phyloP scores from a whole-genome alignment of 2,888 invertebrate genomes.

The Siphlonurus alternatus region DNA sequence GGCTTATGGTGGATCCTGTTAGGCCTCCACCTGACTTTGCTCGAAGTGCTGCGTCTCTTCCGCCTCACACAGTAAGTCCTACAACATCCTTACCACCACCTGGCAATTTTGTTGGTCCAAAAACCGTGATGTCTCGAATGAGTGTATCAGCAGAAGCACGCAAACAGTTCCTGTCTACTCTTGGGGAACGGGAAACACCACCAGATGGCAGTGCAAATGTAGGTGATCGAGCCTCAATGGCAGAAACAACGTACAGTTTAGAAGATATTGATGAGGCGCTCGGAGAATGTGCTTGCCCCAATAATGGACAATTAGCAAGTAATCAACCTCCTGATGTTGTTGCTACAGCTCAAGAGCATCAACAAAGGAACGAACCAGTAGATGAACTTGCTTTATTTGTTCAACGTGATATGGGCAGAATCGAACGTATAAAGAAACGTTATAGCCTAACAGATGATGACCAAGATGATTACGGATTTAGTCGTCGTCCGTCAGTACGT shows the following conservation, averaged over 20 bases:
- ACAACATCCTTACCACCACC: conserved; percentile 2
- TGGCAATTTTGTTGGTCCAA: conserved; percentile 19
- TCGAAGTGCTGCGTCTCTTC: neutral
- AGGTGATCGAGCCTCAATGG: conserved; percentile 40
- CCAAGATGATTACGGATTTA: conserved; percentile 79
- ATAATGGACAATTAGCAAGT: conserved; percentile 31
- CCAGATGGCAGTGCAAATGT: conserved; percentile 32
- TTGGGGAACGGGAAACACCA: conserved; percentile 20
- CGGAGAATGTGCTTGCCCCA: conserved; percentile 23
- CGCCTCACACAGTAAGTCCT: neutral
- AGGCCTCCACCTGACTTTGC: conserved; percentile 3
- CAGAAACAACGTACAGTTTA: conserved; percentile 44
- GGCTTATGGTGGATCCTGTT: conserved; percentile 4
- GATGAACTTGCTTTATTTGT: conserved; percentile 69
- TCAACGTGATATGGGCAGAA: conserved; percentile 64
- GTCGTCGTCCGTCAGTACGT: conserved; percentile 71
- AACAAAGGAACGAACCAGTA: conserved; percentile 43
- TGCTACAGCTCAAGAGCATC: conserved; percentile 10
- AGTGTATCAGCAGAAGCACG: conserved; percentile 39
- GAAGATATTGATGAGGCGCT: conserved; percentile 44
- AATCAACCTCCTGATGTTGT: conserved; percentile 27
- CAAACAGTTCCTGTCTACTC: conserved; percentile 59
- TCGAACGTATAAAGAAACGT: conserved; percentile 65
- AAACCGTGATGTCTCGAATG: conserved; percentile 16
- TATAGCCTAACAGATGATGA: conserved; percentile 45